Conservation (phyloP, 2,888 invertebrate genomes). For the Orchesellides sinensis region DNA sequence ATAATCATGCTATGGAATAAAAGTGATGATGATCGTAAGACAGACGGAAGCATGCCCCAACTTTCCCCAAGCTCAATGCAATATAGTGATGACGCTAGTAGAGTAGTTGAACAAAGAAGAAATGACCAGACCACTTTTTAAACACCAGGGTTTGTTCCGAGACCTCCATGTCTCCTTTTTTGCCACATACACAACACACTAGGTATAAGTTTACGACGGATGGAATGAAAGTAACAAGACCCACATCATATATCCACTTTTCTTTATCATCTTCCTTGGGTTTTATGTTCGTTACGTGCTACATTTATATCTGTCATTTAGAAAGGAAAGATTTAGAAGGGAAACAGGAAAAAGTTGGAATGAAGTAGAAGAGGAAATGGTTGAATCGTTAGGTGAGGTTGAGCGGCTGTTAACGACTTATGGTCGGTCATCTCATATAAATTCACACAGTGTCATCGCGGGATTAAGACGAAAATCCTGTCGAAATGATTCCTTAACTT, state of each 20-base stretch:
- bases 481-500: slow-evolving; percentile 47
- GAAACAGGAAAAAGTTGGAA: background rate
- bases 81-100: too few relatives aligned
- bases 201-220: too few relatives aligned
- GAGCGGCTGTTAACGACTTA: slow-evolving; percentile 28
- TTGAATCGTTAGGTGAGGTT: slow-evolving; percentile 38
- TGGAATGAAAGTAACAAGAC: background rate
- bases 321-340: slow-evolving; percentile 28
- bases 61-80: too few relatives aligned
- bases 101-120: too few relatives aligned
- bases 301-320: slow-evolving; percentile 47
- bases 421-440: slow-evolving; percentile 49
- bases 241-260: too few relatives aligned
- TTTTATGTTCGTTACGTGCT: slow-evolving; percentile 51
- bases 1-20: too few relatives aligned
- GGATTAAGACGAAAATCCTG: slow-evolving; percentile 47
- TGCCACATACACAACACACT: too few relatives aligned
- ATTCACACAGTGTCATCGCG: slow-evolving; percentile 40
- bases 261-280: slow-evolving; percentile 9
- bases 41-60: too few relatives aligned
- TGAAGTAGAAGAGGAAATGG: slow-evolving; percentile 8
- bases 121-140: too few relatives aligned
- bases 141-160: too few relatives aligned
- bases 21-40: too few relatives aligned
- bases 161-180: too few relatives aligned